A percentile compares a stretch with the other conserved stretches of the same genome.
These are phyloP conservation scores for Luperina nickerlii DNA, from an alignment of 2,888 invertebrate species.

Conservation along the genomic window DNA sequence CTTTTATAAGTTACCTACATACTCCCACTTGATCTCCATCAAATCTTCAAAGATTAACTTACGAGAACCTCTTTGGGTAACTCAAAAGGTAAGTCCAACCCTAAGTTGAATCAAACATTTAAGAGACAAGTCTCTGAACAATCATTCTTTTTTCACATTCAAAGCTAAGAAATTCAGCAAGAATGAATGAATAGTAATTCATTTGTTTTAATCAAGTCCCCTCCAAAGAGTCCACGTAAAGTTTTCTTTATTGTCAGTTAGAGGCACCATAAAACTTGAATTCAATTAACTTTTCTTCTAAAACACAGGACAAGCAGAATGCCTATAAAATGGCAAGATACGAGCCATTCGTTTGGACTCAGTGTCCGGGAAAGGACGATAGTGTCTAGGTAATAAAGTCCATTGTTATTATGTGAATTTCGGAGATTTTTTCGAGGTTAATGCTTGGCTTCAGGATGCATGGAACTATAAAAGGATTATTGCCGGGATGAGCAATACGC, in stretches of 20 bases:
- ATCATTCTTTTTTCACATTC: constrained; percentile 54
- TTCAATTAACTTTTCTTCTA: constrained; percentile 73
- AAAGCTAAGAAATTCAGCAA: constrained; percentile 48
- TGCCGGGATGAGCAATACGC: constrained; percentile 48
- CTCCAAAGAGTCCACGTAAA: constrained; percentile 54
- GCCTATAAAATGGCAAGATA: constrained; percentile 72
- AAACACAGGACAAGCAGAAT: constrained; percentile 65
- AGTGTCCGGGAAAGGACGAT: constrained; percentile 65
- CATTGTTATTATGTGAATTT: constrained; percentile 56
- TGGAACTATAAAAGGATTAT: constrained; percentile 65
- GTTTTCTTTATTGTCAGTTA: constrained; percentile 67
- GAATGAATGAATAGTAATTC: constrained; percentile 59
- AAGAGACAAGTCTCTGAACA: constrained; percentile 42
- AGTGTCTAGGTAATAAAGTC: constrained; percentile 60
- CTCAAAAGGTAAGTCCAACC: constrained; percentile 31
- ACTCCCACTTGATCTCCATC: background rate
- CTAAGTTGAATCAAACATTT: constrained; percentile 46
- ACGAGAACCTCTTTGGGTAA: constrained; percentile 12
- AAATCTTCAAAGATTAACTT: constrained; percentile 12
- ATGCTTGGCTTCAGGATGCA: constrained; percentile 55
- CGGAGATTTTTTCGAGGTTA: constrained; percentile 62
- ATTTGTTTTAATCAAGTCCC: constrained; percentile 64
- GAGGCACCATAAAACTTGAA: constrained; percentile 72
- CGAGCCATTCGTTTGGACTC: constrained; percentile 69
- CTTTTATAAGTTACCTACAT: background rate